Percentiles rank a stretch among this genome's conserved stretches.
These are phyloP conservation scores for Saiga tatarica DNA, from an alignment of 2,113 vertebrate genomes.

Conservation along the genomic window DNA sequence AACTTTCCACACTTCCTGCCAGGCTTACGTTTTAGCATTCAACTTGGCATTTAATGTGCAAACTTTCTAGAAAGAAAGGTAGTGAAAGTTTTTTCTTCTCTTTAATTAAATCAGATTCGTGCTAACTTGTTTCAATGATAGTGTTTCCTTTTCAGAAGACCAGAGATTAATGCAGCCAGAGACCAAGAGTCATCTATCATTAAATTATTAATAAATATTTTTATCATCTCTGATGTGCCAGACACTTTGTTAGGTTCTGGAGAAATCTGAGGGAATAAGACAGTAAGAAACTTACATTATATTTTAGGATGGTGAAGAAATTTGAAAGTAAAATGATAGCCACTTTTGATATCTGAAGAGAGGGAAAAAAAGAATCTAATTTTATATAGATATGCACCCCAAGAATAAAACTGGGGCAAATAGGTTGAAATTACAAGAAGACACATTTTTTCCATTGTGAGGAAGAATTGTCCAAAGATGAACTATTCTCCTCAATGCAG, in stretches of 20 bases:
- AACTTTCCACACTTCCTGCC: background rate
- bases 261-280: background rate
- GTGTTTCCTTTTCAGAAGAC: background rate
- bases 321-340: background rate
- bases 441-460: background rate
- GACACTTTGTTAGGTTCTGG: background rate
- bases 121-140: background rate
- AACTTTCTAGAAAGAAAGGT: background rate
- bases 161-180: background rate
- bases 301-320: background rate
- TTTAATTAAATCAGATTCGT: background rate
- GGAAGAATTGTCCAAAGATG: background rate
- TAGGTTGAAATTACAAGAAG: background rate
- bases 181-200: background rate
- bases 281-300: background rate
- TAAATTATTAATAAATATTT: background rate
- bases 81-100: background rate
- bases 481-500: background rate
- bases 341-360: background rate
- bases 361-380: background rate
- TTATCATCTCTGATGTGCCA: background rate
- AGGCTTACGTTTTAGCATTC: background rate
- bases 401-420: background rate
- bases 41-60: background rate
- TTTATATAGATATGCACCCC: fast-evolving